A percentile compares a stretch with the other conserved stretches of the same genome.
Evolutionary conservation across 2,797 vertebrate species (phyloP).

Genomic region (Chromis chromis): DNA sequence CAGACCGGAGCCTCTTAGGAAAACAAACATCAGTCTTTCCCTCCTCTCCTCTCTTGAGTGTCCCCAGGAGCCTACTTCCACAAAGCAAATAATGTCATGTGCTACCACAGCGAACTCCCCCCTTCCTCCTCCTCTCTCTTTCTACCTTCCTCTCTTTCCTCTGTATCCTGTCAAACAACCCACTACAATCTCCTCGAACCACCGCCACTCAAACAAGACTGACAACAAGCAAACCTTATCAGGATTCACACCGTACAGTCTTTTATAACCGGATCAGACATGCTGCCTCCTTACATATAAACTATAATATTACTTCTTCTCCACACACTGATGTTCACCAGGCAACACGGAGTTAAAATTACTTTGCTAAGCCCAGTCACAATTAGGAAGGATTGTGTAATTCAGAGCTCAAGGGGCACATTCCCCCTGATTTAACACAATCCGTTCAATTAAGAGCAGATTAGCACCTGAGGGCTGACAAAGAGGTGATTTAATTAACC

Average conservation of each 20-base stretch:
- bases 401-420: constrained; percentile 74
- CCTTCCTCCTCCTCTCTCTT: neutral
- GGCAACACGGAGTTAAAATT: constrained; percentile 68
- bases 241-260: constrained; percentile 6
- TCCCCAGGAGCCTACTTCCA: constrained; percentile 67
- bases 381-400: constrained; percentile 76
- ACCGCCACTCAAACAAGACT: constrained; percentile 12
- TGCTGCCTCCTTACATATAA: neutral
- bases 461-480: constrained; percentile 81
- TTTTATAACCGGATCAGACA: neutral
- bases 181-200: constrained; percentile 13
- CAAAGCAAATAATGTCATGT: constrained; percentile 73
- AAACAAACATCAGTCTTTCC: constrained; percentile 72
- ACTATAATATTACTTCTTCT: neutral
- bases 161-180: constrained; percentile 32
- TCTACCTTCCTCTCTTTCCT: constrained; percentile 3
- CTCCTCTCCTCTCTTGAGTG: constrained; percentile 46
- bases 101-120: constrained; percentile 35
- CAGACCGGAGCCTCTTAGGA: constrained; percentile 56
- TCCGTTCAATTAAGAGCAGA: constrained; percentile 81
- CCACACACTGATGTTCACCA: constrained; percentile 28
- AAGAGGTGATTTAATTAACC: constrained; percentile 84
- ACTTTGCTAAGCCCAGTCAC: constrained; percentile 77
- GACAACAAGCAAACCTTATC: constrained; percentile 4
- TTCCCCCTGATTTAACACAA: constrained; percentile 77